phyloP scores from a whole-genome alignment of 2,888 invertebrate genomes.

The Conistra vaccinii region DNA sequence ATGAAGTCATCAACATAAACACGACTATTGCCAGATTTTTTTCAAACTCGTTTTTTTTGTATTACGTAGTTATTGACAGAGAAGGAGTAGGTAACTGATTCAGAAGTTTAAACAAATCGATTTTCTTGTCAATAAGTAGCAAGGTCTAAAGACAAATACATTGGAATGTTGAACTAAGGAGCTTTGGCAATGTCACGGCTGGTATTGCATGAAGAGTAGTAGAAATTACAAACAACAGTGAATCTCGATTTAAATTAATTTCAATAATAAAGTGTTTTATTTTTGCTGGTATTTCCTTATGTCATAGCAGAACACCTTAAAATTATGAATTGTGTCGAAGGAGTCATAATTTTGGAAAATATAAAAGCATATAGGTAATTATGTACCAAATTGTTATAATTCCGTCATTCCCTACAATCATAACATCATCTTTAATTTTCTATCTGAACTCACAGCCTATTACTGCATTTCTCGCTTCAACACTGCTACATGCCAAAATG shows the following conservation, averaged over 20 bases:
- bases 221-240: not conserved
- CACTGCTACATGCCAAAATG: slow-evolving; percentile 1
- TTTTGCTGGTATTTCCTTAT: slow-evolving; percentile 1
- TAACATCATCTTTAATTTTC: not conserved
- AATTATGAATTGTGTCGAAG: no score
- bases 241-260: not conserved
- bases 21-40: not conserved
- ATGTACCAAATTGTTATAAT: not conserved
- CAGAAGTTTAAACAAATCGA: slow-evolving; percentile 7
- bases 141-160: slow-evolving; percentile 20
- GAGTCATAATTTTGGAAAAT: not conserved
- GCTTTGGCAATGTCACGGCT: not conserved
- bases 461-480: not conserved
- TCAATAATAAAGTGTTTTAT: not conserved
- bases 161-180: not conserved
- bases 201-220: not conserved
- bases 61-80: slow-evolving; percentile 4
- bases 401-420: no score
- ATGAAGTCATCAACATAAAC: slow-evolving; percentile 10
- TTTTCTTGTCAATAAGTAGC: not conserved
- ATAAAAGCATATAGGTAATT: no score
- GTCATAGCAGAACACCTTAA: not conserved
- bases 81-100: not conserved
- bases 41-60: not conserved
- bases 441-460: not conserved